These are phyloP conservation scores for Nycticebus coucang DNA, from an alignment of 2,113 vertebrate genomes.

Conservation along the genomic window DNA sequence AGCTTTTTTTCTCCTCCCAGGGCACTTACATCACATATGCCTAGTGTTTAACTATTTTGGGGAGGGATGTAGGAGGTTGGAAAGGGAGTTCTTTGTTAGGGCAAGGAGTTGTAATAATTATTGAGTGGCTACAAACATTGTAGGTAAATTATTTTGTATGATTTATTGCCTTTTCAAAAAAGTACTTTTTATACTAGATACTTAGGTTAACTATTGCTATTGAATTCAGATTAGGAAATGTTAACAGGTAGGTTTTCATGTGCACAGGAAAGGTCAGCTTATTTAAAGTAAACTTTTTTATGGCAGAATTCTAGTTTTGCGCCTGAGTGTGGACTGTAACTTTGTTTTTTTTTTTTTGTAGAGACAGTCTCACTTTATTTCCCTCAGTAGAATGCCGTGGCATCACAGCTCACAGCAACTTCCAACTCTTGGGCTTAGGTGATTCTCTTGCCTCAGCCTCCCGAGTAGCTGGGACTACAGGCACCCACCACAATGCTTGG, in stretches of 20 bases:
- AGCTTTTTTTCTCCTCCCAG: background rate
- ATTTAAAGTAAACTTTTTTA: slow-evolving; percentile 3
- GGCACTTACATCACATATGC: background rate
- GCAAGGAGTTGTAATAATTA: slow-evolving; percentile 5
- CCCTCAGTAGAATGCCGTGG: no score
- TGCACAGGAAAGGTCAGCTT: background rate
- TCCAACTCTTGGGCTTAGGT: no score
- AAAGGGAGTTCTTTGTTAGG: background rate
- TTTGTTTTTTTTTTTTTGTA: no score
- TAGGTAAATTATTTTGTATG: slow-evolving; percentile 13
- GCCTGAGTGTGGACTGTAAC: background rate
- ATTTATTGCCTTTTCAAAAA: background rate
- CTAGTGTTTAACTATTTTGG: background rate
- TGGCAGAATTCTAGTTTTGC: slow-evolving; percentile 23
- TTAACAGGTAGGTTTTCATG: slow-evolving; percentile 3
- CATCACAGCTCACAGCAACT: no score
- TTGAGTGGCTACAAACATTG: background rate
- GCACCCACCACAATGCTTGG: no score
- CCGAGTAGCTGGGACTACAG: no score
- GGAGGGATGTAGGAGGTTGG: background rate
- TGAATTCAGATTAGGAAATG: slow-evolving; percentile 29
- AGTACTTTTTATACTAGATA: background rate
- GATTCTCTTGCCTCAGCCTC: no score
- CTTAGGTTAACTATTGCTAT: slow-evolving; percentile 3
- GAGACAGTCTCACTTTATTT: no score